Evolutionary conservation across 2,888 invertebrate genomes (phyloP), one percentile per base, ranked within the genome.

Genomic region (Leptogaster cylindrica): DNA sequence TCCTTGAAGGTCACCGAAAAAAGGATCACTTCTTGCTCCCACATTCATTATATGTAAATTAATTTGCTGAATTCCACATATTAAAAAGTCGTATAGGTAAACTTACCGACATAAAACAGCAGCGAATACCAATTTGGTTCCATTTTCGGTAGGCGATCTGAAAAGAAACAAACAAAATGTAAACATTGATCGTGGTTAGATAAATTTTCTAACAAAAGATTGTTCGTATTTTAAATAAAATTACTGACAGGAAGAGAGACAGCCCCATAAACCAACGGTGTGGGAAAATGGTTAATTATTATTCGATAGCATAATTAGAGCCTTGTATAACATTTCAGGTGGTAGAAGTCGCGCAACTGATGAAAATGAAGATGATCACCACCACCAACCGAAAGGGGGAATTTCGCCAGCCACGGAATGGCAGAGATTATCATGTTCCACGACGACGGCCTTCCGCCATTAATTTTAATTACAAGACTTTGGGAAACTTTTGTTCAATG

Each of bases 131-230:
- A 68, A 23, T 65, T 51, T 18, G 65, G 27, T 58, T 27, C 65
- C 68, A 68, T 68, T 65, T 61, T 68, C 23, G 44, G 16, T 36
- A 65, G 58, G 48, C 48, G 65, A 68, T 68, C 68, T 68, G 58
- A 27, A 68, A 68, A 12, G 25, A 65, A 51, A 65, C 20, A 58
- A 58, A 39, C 3, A 12, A 67, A 7, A 44, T 36, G 23, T 46
- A 46, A 46, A 5, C n/a, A n/a, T n/a, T 44, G 16, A 18, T 23
- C 25, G 20, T 46, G 46, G 3, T 23, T n/a, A 18, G 16, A 46
- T 46, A 10, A 20, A n/a, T n/a, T 46, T 46, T 41, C 25, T 23
- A 25, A 25, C 46, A 25, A 46, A 46, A 46, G n/a, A n/a, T n/a
- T n/a, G n/a, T n/a, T n/a, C n/a, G n/a, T n/a, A n/a, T n/a, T n/a